Conservation (phyloP, 2,113 vertebrate genomes). For the mouse (Mus musculus) region DNA sequence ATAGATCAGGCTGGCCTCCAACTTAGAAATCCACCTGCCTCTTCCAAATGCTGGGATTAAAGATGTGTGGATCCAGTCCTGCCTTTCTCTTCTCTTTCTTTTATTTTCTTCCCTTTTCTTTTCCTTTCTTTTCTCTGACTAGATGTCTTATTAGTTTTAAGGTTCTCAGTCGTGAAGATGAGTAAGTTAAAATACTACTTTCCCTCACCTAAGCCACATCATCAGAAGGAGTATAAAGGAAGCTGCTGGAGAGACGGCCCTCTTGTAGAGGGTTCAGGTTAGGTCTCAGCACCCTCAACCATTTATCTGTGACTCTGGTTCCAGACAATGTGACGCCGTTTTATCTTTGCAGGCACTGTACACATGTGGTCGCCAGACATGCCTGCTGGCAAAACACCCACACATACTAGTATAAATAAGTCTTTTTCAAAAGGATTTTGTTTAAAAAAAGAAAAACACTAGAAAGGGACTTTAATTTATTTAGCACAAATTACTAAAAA, state of each 20-base stretch:
- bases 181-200: conserved; percentile 9
- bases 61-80: neutral
- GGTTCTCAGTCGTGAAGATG: neutral
- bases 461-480: neutral
- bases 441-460: neutral
- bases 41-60: neutral
- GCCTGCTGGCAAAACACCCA: neutral
- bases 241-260: neutral
- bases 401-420: neutral
- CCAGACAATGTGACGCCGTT: neutral
- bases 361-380: neutral
- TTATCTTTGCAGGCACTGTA: neutral
- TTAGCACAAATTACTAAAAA: neutral
- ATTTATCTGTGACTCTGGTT: neutral
- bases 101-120: too few species aligned
- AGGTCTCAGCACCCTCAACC: neutral
- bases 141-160: neutral
- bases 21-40: neutral
- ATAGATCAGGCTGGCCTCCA: neutral
- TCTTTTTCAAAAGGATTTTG: neutral
- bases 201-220: neutral
- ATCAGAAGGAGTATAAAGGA: neutral
- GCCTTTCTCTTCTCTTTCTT: neutral
- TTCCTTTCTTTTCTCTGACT: neutral
- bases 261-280: neutral